Base-by-base conservation (phyloP, 2,888 invertebrate genomes). In the Latrodectus elegans region DNA sequence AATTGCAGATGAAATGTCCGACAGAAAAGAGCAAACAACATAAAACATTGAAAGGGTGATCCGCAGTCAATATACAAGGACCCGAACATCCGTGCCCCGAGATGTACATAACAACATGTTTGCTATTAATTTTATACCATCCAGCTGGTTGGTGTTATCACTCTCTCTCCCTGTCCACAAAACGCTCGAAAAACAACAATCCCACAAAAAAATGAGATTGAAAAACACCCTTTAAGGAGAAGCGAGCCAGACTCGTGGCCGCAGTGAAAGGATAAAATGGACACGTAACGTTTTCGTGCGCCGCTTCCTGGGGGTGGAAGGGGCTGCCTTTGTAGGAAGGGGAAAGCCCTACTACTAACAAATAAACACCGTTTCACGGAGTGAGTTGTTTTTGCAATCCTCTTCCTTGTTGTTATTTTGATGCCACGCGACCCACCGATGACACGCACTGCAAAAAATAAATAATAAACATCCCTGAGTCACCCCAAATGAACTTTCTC, bases 381-480 rank as follows among this genome's bases (percentile, higher is more conserved):
- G 74, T 72, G 74, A 81, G 80, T 80, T 72, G 80, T 72, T 80
- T 80, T 55, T 64, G 65, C 26, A 55, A 51, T 26, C 77, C 53
- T 26, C 15, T 65, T 15, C 22, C 15, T 26, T 52, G 52, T 83
- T 76, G 68, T 82, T 82, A 55, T 75, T 75, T 70, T 74, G 22
- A 64, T 9, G 73, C 68, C 83, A 83, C 83, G 76, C 76, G 83
- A 71, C 83, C 68, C 38, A 38, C 3, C 38, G 38, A 38, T 60
- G 60, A 60, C n/a, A 60, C 60, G 60, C 12, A n/a, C 60, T n/a
- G n/a, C 14, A 60, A 60, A 55, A 60, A 60, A 60, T 10, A 60
- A 60, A 60, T 15, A 60, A 10, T 10, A 8, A 60, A 10, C 60
- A n/a, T 15, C 11, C 8, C 6, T 60, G n/a, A 60, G 60, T 55